Conservation (phyloP, 1,140 invertebrate genomes). For the Mizuhopecten yessoensis region DNA sequence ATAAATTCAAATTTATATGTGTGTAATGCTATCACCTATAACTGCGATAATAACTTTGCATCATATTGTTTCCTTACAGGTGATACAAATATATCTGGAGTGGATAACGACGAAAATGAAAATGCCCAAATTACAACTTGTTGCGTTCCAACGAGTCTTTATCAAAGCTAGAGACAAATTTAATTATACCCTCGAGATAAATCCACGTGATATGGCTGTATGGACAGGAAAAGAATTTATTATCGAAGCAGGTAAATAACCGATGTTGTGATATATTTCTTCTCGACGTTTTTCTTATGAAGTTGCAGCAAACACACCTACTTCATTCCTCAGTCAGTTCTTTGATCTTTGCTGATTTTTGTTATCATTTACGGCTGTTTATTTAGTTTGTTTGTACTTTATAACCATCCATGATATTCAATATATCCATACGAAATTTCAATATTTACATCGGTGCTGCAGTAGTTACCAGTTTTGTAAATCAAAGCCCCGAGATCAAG, state of each 20-base stretch:
- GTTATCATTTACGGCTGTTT: neutral
- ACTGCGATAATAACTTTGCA: too few relatives aligned
- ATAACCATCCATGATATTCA: neutral
- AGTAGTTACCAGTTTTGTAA: neutral
- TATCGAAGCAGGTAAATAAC: constrained; percentile 72
- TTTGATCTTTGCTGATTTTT: too few relatives aligned
- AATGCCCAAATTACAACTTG: constrained; percentile 79
- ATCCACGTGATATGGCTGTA: constrained; percentile 70
- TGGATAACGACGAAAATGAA: constrained; percentile 72
- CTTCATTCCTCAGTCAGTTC: too few relatives aligned
- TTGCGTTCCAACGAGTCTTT: constrained; percentile 70
- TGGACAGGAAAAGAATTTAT: constrained; percentile 76
- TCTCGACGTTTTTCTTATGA: too few relatives aligned
- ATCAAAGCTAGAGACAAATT: constrained; percentile 49
- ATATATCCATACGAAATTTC: neutral
- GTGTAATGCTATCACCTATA: too few relatives aligned
- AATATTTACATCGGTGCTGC: neutral
- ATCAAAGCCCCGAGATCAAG: too few relatives aligned
- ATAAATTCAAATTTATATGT: too few relatives aligned
- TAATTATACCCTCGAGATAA: constrained; percentile 65
- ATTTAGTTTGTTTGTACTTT: neutral
- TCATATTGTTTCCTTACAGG: constrained; percentile 65
- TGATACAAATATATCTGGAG: constrained; percentile 78
- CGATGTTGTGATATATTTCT: too few relatives aligned
- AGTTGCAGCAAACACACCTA: too few relatives aligned